Conservation (phyloP, 1,140 invertebrate species). For the Papilio polytes region DNA sequence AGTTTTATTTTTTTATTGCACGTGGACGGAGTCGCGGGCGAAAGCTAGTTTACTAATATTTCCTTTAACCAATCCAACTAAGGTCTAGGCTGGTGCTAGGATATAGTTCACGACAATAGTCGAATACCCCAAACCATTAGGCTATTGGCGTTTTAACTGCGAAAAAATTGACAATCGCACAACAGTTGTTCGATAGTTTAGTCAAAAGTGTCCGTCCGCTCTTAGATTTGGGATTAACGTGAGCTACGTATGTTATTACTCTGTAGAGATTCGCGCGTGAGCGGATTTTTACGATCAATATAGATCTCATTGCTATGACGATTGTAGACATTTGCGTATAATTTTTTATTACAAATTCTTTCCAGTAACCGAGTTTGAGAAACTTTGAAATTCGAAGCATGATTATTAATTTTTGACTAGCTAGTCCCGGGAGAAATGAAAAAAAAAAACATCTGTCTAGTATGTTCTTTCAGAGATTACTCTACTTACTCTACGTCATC, state of each 20-base stretch:
- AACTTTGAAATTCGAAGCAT: neutral
- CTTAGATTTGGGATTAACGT: constrained; percentile 1
- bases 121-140: too few relatives aligned
- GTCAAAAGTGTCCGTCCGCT: neutral
- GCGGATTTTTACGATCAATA: constrained; percentile 30
- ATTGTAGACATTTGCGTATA: constrained; percentile 17
- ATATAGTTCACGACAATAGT: too few relatives aligned
- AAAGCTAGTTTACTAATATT: too few relatives aligned
- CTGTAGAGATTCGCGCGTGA: neutral
- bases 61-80: too few relatives aligned
- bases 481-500: too few relatives aligned
- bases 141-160: too few relatives aligned
- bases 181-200: too few relatives aligned
- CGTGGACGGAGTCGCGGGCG: too few relatives aligned
- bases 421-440: too few relatives aligned
- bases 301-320: constrained; percentile 29
- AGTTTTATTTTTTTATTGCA: too few relatives aligned
- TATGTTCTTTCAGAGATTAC: neutral
- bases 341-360: neutral
- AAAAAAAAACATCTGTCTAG: neutral
- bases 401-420: neutral
- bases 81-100: too few relatives aligned
- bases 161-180: too few relatives aligned
- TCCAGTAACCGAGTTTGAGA: neutral
- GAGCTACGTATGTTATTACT: neutral